A percentile compares a stretch with the other conserved stretches of the same genome.
Conservation (phyloP, 1,140 invertebrate species). For the Brachionus sp. region DNA sequence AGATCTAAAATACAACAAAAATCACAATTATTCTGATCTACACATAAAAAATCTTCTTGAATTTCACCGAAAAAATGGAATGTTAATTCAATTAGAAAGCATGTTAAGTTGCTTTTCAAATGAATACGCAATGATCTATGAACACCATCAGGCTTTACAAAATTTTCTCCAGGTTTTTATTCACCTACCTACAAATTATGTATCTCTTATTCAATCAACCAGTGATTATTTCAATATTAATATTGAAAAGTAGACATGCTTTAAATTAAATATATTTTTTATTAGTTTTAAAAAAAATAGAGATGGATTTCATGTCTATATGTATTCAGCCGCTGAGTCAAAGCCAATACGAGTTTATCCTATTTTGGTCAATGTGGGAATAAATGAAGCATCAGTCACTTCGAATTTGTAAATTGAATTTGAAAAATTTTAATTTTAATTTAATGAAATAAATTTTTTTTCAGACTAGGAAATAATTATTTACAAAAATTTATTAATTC, state of each 20-base stretch:
- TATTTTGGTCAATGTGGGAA: slow-evolving; percentile 41
- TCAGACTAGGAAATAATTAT: slow-evolving; percentile 13
- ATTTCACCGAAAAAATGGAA: slow-evolving; percentile 38
- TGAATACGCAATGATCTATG: slow-evolving; percentile 31
- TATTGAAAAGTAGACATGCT: not conserved
- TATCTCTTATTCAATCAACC: not conserved
- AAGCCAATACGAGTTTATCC: slow-evolving; percentile 26
- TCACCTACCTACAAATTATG: slow-evolving; percentile 17
- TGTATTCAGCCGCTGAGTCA: not conserved
- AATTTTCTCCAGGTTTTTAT: not conserved
- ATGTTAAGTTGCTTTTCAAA: slow-evolving; percentile 42
- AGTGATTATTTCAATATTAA: not conserved
- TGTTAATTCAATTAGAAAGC: slow-evolving; percentile 39
- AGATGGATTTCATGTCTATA: slow-evolving; percentile 35
- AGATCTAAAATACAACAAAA: slow-evolving; percentile 26
- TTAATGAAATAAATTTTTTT: not conserved
- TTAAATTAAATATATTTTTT: too few relatives aligned
- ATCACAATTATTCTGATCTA: not conserved
- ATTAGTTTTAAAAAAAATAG: not conserved
- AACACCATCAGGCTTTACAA: slow-evolving; percentile 6
- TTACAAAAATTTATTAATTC: slow-evolving; percentile 39
- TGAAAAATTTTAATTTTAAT: not conserved
- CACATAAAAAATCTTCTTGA: not conserved
- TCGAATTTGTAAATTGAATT: slow-evolving; percentile 15
- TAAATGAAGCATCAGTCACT: slow-evolving; percentile 19